Evolutionary conservation across 2,797 vertebrate species (phyloP).

Genomic region (Botia almorhae): DNA sequence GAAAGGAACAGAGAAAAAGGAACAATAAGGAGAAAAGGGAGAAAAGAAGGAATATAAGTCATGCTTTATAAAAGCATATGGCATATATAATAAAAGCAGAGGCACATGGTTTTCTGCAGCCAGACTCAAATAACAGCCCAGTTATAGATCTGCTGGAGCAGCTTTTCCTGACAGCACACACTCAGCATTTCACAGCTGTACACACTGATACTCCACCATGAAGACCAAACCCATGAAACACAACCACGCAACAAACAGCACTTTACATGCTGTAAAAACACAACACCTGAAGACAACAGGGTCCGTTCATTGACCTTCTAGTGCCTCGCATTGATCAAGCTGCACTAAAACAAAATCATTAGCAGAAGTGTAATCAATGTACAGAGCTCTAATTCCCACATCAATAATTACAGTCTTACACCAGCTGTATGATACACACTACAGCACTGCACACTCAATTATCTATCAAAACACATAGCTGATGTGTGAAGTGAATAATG

Average conservation of each 20-base stretch:
- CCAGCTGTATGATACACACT: conserved; percentile 24
- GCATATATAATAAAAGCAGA: not conserved
- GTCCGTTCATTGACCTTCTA: not conserved
- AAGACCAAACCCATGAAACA: not conserved
- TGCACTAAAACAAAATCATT: conserved; percentile 39
- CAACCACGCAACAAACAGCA: not conserved
- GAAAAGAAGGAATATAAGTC: not conserved
- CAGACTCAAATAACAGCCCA: not conserved
- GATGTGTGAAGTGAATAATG: conserved; percentile 23
- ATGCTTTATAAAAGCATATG: not conserved
- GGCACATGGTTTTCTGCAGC: not conserved
- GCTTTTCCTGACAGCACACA: not conserved
- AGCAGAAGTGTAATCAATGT: conserved; percentile 48
- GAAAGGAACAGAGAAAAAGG: not conserved
- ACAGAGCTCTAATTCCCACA: conserved; percentile 34
- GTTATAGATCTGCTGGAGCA: not conserved
- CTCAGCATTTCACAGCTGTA: not conserved
- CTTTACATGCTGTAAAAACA: not conserved
- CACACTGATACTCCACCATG: not conserved
- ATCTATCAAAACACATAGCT: conserved; percentile 20
- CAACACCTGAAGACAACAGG: not conserved
- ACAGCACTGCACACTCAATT: conserved; percentile 40
- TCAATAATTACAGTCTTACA: conserved; percentile 35
- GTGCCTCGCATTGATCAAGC: conserved; percentile 28
- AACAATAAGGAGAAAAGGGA: not conserved